These are phyloP conservation scores for Pyrgilauda ruficollis DNA, from an alignment of 2,113 vertebrate species.

Conservation along the genomic window DNA sequence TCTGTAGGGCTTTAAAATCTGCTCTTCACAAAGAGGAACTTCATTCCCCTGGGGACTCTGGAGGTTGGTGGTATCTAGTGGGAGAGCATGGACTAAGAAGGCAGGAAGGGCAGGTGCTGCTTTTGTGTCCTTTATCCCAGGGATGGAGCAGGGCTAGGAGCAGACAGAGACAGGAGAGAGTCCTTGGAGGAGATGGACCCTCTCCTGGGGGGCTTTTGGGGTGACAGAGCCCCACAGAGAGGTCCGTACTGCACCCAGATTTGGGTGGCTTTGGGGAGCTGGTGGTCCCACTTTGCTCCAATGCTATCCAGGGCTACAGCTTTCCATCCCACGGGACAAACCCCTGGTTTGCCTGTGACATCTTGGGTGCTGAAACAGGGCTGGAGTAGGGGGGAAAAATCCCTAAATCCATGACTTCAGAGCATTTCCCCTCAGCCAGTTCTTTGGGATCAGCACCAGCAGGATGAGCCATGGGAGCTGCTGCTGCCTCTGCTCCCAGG, in stretches of 20 bases:
- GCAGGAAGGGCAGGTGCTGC: not conserved
- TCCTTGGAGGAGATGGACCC: not conserved
- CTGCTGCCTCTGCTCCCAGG: not conserved
- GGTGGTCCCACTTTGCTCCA: accelerated
- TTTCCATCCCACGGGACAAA: not conserved
- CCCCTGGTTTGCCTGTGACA: accelerated
- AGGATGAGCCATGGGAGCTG: accelerated
- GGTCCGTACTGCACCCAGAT: not conserved
- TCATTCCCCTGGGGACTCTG: accelerated
- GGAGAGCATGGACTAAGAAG: not conserved
- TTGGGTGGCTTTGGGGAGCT: not conserved
- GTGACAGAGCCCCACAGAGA: accelerated
- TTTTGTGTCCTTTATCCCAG: not conserved
- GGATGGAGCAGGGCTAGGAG: not conserved
- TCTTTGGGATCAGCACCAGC: not conserved
- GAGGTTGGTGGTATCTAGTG: not conserved
- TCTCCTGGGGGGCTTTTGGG: not conserved
- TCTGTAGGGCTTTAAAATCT: not conserved
- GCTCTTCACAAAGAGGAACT: not conserved
- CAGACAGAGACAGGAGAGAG: not conserved
- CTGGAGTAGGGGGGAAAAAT: accelerated
- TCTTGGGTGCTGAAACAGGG: not conserved
- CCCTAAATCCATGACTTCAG: not conserved
- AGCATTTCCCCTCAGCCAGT: accelerated
- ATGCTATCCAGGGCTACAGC: accelerated